phyloP scores from a whole-genome alignment of 1,140 invertebrate genomes.

The Panonychus citri region DNA sequence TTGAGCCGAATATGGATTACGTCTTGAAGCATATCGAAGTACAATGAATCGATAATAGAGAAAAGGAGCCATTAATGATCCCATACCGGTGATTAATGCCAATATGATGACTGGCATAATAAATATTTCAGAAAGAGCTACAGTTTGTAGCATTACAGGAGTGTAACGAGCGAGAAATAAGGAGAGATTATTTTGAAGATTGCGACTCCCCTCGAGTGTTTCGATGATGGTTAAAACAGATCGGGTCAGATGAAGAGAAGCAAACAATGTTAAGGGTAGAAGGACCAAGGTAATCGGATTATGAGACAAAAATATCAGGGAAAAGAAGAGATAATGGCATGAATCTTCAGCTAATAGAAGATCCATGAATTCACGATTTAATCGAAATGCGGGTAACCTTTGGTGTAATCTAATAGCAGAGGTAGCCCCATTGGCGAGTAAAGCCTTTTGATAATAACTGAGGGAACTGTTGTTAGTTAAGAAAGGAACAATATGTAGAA shows the following conservation, averaged over 20 bases:
- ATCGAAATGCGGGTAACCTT: slow-evolving; percentile 48
- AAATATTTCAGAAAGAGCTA: slow-evolving; percentile 10
- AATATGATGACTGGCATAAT: slow-evolving; percentile 10
- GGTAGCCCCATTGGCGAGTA: slow-evolving; percentile 72
- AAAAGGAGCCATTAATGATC: slow-evolving; percentile 45
- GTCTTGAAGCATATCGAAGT: slow-evolving; percentile 61
- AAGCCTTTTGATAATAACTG: slow-evolving; percentile 45
- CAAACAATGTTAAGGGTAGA: slow-evolving; percentile 65
- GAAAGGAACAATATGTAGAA: slow-evolving; percentile 60
- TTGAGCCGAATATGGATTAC: slow-evolving; percentile 67
- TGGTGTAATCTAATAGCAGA: slow-evolving; percentile 81
- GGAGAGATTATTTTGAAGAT: slow-evolving; percentile 12
- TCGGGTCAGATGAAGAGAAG: slow-evolving; percentile 46
- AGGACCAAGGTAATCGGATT: slow-evolving; percentile 67
- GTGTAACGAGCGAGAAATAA: slow-evolving; percentile 4
- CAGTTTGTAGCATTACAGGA: slow-evolving; percentile 4
- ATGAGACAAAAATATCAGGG: slow-evolving; percentile 71
- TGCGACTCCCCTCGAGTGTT: not conserved
- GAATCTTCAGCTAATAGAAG: slow-evolving; percentile 68
- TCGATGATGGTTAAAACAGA: not conserved
- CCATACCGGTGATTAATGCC: slow-evolving; percentile 1
- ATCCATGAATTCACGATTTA: slow-evolving; percentile 45
- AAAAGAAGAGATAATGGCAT: slow-evolving; percentile 84
- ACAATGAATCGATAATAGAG: slow-evolving; percentile 84
- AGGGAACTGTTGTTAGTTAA: slow-evolving; percentile 25